Conservation (phyloP, 2,797 vertebrate species). For the Gambusia yucatana region DNA sequence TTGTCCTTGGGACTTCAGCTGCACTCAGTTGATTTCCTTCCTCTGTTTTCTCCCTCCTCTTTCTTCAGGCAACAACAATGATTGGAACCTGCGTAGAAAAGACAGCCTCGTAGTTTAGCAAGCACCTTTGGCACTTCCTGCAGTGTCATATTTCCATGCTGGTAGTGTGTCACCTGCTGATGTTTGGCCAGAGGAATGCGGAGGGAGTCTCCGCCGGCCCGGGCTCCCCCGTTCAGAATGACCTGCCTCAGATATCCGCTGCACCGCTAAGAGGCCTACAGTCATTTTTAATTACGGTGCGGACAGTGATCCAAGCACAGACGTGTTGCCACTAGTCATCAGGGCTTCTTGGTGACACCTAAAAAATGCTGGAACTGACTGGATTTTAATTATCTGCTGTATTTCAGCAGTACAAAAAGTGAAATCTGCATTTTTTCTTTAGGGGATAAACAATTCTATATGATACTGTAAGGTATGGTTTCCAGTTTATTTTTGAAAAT, state of each 20-base stretch:
- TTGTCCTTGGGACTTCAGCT: slow-evolving; percentile 56
- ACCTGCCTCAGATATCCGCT: slow-evolving; percentile 30
- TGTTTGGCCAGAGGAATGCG: slow-evolving; percentile 49
- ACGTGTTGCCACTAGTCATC: slow-evolving; percentile 41
- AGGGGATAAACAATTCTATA: neutral
- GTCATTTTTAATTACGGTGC: slow-evolving; percentile 59
- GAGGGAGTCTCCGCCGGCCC: slow-evolving; percentile 32
- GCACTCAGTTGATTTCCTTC: slow-evolving; percentile 56
- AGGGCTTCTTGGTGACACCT: slow-evolving; percentile 27
- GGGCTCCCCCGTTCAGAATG: slow-evolving; percentile 41
- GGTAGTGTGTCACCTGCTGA: slow-evolving; percentile 63
- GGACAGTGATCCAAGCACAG: slow-evolving; percentile 44
- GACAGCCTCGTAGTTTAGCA: slow-evolving; percentile 44
- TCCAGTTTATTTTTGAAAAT: neutral
- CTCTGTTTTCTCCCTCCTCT: slow-evolving; percentile 45
- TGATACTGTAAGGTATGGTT: neutral
- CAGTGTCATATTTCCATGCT: slow-evolving; percentile 35
- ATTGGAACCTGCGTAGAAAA: slow-evolving; percentile 27
- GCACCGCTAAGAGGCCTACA: slow-evolving; percentile 41
- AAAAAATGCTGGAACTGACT: neutral
- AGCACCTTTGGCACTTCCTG: slow-evolving; percentile 33
- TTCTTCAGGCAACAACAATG: slow-evolving; percentile 56
- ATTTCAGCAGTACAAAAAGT: neutral
- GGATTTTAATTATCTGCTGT: neutral
- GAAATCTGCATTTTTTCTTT: neutral